Conservation (phyloP, 2,888 invertebrate species). For the Cerastis leucographa region DNA sequence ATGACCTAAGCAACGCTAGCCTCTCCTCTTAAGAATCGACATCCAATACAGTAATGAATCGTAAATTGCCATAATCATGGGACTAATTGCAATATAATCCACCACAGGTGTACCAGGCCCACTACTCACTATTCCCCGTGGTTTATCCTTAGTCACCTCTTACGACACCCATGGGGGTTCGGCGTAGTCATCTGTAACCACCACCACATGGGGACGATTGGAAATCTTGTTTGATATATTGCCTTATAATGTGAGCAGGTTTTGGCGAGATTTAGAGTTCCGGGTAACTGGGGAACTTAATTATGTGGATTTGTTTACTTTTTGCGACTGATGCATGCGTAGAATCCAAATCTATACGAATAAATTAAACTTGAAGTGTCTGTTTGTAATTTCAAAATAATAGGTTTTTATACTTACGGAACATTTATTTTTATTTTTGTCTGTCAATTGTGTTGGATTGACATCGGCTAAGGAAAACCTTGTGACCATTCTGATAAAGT, state of each 20-base stretch:
- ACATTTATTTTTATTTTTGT: no score
- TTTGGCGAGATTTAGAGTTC: conserved; percentile 28
- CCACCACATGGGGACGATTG: conserved; percentile 52
- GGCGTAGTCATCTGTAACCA: conserved; percentile 49
- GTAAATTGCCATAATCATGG: conserved; percentile 27
- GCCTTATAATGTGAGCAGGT: conserved; percentile 46
- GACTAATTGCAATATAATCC: conserved; percentile 33
- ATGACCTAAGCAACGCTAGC: background rate
- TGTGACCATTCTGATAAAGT: background rate
- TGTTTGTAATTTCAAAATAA: no score
- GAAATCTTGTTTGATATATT: conserved; percentile 63
- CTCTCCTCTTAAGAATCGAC: background rate
- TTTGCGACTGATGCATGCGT: background rate
- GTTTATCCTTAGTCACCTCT: conserved; percentile 51
- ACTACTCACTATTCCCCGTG: conserved; percentile 35
- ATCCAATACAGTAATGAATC: conserved; percentile 7
- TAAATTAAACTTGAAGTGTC: no score
- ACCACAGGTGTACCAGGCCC: conserved; percentile 28
- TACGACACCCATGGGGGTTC: conserved; percentile 60
- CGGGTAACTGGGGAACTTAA: background rate
- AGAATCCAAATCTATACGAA: background rate
- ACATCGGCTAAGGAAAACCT: background rate
- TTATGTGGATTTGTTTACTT: background rate
- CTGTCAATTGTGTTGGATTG: background rate
- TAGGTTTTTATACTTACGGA: no score